A percentile compares a stretch with the other conserved stretches of the same genome.
These are phyloP conservation scores for Brachionus rubens DNA, from an alignment of 1,140 invertebrate genomes.

Conservation along the genomic window DNA sequence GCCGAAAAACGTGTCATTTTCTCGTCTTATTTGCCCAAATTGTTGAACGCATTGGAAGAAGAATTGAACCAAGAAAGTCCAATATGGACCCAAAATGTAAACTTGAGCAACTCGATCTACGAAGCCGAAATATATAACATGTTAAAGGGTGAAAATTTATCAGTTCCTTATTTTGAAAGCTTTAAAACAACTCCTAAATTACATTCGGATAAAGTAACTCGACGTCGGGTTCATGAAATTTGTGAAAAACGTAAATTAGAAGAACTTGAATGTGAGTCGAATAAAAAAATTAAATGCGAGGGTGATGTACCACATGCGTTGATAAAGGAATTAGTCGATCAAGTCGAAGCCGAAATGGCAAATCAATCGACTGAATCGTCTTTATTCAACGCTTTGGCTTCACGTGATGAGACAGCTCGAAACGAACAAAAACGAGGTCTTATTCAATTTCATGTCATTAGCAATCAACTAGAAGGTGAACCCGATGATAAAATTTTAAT, in stretches of 20 bases:
- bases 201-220: neutral
- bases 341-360: neutral
- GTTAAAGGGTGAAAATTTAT: conserved; percentile 12
- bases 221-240: neutral
- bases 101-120: neutral
- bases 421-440: conserved; percentile 79
- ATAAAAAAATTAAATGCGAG: conserved; percentile 11
- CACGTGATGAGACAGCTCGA: conserved; percentile 84
- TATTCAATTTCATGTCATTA: conserved; percentile 88
- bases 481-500: conserved; percentile 32
- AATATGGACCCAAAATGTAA: conserved; percentile 11
- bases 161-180: neutral
- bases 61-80: conserved; percentile 7
- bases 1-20: conserved; percentile 73
- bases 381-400: conserved; percentile 57
- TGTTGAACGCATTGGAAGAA: conserved; percentile 9
- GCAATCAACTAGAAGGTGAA: conserved; percentile 82
- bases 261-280: conserved; percentile 15
- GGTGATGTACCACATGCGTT: neutral
- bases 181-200: neutral
- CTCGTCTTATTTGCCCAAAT: conserved; percentile 68
- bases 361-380: conserved; percentile 50
- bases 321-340: neutral
- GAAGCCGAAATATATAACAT: conserved; percentile 24
- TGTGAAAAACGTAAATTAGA: conserved; percentile 37